These are phyloP conservation scores for Melanerpes formicivorus DNA, from an alignment of 2,113 vertebrate species.

Conservation along the genomic window DNA sequence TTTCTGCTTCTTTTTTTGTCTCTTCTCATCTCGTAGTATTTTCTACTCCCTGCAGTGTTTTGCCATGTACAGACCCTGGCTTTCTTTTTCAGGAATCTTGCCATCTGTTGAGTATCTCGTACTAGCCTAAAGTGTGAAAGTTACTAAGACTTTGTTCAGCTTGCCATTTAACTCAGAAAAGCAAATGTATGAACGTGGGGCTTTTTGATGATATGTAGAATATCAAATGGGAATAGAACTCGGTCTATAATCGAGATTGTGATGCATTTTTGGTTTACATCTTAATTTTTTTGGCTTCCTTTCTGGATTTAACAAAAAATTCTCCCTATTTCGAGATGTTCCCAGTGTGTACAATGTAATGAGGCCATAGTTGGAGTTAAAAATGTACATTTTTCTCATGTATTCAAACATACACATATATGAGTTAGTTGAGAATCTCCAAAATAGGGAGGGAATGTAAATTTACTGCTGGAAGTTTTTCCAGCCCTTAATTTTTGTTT, in stretches of 20 bases:
- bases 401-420: neutral
- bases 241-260: neutral
- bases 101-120: constrained; percentile 44
- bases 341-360: rapidly evolving
- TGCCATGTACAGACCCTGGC: neutral
- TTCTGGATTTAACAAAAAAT: neutral
- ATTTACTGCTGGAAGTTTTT: neutral
- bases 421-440: neutral
- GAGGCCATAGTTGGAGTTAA: neutral
- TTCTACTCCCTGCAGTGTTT: constrained; percentile 15
- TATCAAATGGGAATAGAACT: neutral
- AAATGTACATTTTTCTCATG: neutral
- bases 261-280: neutral
- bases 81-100: constrained; percentile 36
- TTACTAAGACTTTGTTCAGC: neutral
- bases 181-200: neutral
- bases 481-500: neutral
- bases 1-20: neutral
- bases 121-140: constrained; percentile 7
- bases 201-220: neutral
- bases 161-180: neutral
- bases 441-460: neutral
- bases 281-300: neutral
- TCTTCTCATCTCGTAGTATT: neutral
- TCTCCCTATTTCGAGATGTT: neutral